phyloP scores from a whole-genome alignment of 2,113 vertebrate genomes.

The Orthonyx spaldingii region DNA sequence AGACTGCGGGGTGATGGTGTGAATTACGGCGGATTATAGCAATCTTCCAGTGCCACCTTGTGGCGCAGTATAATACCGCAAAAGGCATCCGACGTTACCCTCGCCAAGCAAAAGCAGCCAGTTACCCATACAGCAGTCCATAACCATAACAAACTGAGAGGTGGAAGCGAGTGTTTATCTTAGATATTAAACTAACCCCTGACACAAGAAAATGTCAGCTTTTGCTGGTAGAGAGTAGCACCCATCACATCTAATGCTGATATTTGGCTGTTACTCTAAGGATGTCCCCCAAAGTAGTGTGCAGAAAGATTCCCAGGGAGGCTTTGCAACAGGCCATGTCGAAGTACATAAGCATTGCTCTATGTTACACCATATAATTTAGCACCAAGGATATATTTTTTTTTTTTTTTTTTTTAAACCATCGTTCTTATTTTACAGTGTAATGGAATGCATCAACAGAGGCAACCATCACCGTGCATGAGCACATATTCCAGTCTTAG shows the following conservation, averaged over 20 bases:
- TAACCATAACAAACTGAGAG: not conserved
- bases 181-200: not conserved
- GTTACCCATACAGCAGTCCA: not conserved
- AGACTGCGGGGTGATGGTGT: not conserved
- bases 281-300: not conserved
- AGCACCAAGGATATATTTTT: not conserved
- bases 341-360: not conserved
- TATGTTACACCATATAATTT: not conserved
- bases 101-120: not conserved
- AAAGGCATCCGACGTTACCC: not conserved
- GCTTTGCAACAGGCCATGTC: not conserved
- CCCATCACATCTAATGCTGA: not conserved
- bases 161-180: not conserved
- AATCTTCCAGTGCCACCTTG: slow-evolving; percentile 75
- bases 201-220: not conserved
- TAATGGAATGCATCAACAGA: not conserved
- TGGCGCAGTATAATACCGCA: slow-evolving; percentile 25
- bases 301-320: not conserved
- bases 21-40: slow-evolving; percentile 59
- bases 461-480: not conserved
- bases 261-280: not conserved
- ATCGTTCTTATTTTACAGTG: not conserved
- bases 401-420: not conserved
- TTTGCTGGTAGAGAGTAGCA: not conserved
- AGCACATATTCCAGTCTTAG: not conserved